Evolutionary conservation across 2,797 vertebrate genomes (phyloP).

Genomic region (Amniataba percoides): DNA sequence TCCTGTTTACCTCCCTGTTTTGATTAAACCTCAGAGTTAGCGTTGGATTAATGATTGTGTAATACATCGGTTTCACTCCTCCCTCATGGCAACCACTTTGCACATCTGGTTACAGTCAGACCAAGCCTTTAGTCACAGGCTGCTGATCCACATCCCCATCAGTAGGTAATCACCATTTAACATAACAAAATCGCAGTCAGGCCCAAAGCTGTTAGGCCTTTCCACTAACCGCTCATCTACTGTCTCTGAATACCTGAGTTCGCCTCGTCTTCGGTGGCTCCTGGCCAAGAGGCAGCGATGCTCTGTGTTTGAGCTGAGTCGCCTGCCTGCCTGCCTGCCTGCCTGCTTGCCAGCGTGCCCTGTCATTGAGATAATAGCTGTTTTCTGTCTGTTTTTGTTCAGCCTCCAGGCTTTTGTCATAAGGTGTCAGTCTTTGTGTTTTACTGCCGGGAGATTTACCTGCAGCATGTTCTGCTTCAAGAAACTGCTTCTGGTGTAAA

Average conservation of each 20-base stretch:
- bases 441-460: slow-evolving; percentile 50
- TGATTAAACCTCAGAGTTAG: slow-evolving; percentile 36
- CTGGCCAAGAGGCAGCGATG: slow-evolving; percentile 33
- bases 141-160: slow-evolving; percentile 55
- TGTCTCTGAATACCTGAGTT: slow-evolving; percentile 43
- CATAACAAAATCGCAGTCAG: slow-evolving; percentile 39
- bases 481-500: slow-evolving; percentile 13
- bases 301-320: slow-evolving; percentile 51
- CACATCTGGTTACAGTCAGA: slow-evolving; percentile 57
- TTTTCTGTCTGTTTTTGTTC: slow-evolving; percentile 69
- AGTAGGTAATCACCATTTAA: slow-evolving; percentile 53
- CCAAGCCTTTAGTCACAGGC: slow-evolving; percentile 39
- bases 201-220: slow-evolving; percentile 34
- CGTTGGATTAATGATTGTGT: slow-evolving; percentile 41
- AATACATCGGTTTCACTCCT: slow-evolving; percentile 47
- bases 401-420: slow-evolving; percentile 64
- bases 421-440: slow-evolving; percentile 58
- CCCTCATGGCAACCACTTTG: slow-evolving; percentile 39
- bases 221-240: slow-evolving; percentile 51
- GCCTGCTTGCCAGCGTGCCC: slow-evolving; percentile 30
- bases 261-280: slow-evolving; percentile 40
- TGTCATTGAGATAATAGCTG: slow-evolving; percentile 73
- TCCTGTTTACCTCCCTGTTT: slow-evolving; percentile 36
- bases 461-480: slow-evolving; percentile 36
- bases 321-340: slow-evolving; percentile 17